phyloP scores from a whole-genome alignment of 2,888 invertebrate species.

The Chrysolina haemoptera region DNA sequence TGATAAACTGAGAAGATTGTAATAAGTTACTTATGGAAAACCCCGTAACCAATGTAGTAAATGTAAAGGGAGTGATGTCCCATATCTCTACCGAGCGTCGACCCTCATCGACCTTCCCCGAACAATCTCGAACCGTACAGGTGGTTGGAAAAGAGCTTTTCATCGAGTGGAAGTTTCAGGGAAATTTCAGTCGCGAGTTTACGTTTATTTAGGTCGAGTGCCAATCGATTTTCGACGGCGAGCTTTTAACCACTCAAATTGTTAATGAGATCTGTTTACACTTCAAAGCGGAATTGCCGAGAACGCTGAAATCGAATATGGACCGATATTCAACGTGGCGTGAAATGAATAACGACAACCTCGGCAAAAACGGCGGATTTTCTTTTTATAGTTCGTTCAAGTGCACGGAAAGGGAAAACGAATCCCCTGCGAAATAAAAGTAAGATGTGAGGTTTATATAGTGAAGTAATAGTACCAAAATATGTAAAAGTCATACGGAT shows the following conservation, averaged over 20 bases:
- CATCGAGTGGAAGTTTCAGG: slow-evolving; percentile 54
- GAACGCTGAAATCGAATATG: slow-evolving; percentile 17
- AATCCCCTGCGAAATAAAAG: not conserved
- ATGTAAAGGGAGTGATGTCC: not conserved
- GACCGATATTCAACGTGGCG: slow-evolving; percentile 14
- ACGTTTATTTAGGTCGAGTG: slow-evolving; percentile 42
- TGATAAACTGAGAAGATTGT: too few relatives aligned
- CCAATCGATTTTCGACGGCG: slow-evolving; percentile 40
- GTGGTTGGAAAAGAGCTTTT: slow-evolving; percentile 17
- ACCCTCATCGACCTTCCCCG: not conserved
- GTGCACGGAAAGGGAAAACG: not conserved
- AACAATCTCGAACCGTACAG: slow-evolving; percentile 26
- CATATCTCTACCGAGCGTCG: slow-evolving; percentile 15
- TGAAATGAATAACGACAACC: slow-evolving; percentile 15
- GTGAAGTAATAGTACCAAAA: not conserved
- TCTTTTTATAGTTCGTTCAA: slow-evolving; percentile 2
- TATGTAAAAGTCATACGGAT: not conserved
- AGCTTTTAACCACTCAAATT: slow-evolving; percentile 22
- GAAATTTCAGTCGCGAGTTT: slow-evolving; percentile 65
- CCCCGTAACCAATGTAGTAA: not conserved
- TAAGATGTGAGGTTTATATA: slow-evolving; percentile 10
- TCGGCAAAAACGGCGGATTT: slow-evolving; percentile 5
- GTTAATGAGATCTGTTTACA: slow-evolving; percentile 4
- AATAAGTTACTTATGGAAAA: too few relatives aligned
- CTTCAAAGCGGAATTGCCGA: slow-evolving; percentile 40